Percentiles rank a stretch among this genome's conserved stretches.
These are phyloP conservation scores for Spilarctia lutea DNA, from an alignment of 2,888 invertebrate species.

Conservation along the genomic window DNA sequence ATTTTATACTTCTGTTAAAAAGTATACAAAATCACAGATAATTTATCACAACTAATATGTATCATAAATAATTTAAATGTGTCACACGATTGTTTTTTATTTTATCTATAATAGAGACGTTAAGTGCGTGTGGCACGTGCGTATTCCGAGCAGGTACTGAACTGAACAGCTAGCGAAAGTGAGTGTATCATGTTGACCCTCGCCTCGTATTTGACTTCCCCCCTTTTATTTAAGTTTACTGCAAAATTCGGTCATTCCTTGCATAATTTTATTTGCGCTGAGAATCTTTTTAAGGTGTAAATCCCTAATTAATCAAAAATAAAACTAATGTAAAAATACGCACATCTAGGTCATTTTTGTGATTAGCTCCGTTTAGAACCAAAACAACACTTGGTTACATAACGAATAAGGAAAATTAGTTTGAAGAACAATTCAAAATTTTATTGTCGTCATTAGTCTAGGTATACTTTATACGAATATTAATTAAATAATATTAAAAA, in stretches of 20 bases:
- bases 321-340: not conserved
- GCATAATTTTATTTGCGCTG: constrained; percentile 32
- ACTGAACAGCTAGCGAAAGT: constrained; percentile 80
- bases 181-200: constrained; percentile 63
- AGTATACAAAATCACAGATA: constrained; percentile 18
- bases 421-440: not conserved
- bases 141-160: constrained; percentile 70
- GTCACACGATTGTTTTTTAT: constrained; percentile 18
- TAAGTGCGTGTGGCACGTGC: constrained; percentile 64
- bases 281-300: constrained; percentile 13
- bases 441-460: too few species aligned
- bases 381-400: not conserved
- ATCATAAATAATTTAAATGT: constrained; percentile 5
- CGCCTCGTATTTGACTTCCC: constrained; percentile 55
- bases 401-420: not conserved
- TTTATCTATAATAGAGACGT: constrained; percentile 23
- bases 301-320: not conserved
- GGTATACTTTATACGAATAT: not conserved
- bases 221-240: constrained; percentile 53
- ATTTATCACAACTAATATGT: constrained; percentile 32
- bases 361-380: not conserved
- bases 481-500: not conserved
- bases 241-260: constrained; percentile 45
- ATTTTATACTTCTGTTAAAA: not conserved
- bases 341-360: not conserved